These are phyloP conservation scores for Candoia aspera DNA, from an alignment of 2,113 vertebrate genomes.

Conservation along the genomic window DNA sequence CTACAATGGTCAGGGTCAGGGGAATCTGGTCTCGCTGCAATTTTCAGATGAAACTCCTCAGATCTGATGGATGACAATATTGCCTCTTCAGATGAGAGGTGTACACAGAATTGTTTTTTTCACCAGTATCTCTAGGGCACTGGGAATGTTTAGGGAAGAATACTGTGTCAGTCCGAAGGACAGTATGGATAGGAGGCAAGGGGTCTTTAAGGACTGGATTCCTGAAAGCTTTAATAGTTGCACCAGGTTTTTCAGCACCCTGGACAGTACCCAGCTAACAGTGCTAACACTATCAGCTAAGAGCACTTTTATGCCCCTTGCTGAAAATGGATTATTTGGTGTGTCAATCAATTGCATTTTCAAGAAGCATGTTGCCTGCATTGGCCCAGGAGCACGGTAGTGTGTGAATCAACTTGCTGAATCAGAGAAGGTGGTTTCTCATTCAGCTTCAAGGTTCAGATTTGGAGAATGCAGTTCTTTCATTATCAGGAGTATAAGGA, in stretches of 20 bases:
- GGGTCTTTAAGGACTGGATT: not conserved
- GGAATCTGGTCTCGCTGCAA: not conserved
- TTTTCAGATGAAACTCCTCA: not conserved
- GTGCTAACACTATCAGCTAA: not conserved
- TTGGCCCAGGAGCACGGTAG: not conserved
- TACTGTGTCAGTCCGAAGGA: not conserved
- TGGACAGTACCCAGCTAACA: not conserved
- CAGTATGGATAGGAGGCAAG: not conserved
- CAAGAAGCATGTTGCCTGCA: not conserved
- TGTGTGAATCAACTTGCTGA: not conserved
- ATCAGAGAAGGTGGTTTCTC: not conserved
- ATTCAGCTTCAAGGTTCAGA: not conserved
- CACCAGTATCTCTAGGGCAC: not conserved
- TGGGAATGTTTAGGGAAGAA: not conserved
- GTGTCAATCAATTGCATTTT: not conserved
- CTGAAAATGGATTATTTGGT: not conserved
- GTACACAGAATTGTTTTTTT: not conserved
- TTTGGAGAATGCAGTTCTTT: not conserved
- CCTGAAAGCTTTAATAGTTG: not conserved
- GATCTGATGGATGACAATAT: not conserved
- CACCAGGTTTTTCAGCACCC: not conserved
- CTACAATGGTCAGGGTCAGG: not conserved
- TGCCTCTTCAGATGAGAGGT: not conserved
- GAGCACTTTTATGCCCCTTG: not conserved
- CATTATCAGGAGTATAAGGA: not conserved